Conservation (phyloP, 2,888 invertebrate species). For the Xestia c-nigrum region DNA sequence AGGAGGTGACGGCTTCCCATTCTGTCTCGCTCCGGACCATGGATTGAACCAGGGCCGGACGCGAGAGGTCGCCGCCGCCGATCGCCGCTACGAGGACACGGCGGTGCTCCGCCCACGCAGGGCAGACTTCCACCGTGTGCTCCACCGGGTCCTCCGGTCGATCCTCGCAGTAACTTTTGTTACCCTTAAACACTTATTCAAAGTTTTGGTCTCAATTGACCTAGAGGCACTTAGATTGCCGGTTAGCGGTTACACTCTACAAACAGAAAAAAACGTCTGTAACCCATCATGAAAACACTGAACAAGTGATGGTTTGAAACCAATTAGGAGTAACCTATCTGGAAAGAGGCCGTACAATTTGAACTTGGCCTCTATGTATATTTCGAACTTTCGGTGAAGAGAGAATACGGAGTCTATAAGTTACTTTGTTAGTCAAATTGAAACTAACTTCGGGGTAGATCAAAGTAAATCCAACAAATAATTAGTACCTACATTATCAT, state of each 20-base stretch:
- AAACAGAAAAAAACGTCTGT: neutral
- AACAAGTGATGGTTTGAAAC: neutral
- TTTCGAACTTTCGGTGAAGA: neutral
- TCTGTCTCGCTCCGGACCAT: too few relatives aligned
- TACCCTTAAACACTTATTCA: neutral
- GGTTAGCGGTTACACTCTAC: neutral
- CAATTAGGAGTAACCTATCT: neutral
- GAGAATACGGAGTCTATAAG: neutral
- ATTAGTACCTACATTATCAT: slow-evolving; percentile 34
- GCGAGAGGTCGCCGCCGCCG: too few relatives aligned
- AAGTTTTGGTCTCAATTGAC: neutral
- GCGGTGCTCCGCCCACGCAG: too few relatives aligned
- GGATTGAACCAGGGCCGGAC: too few relatives aligned
- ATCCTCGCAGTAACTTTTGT: too few relatives aligned
- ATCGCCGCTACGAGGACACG: too few relatives aligned
- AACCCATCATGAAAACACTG: neutral
- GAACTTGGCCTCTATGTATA: neutral
- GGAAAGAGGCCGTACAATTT: neutral
- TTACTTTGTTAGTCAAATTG: slow-evolving; percentile 1
- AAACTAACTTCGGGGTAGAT: slow-evolving; percentile 32
- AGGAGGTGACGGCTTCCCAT: too few relatives aligned
- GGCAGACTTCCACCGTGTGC: too few relatives aligned
- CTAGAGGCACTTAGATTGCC: neutral
- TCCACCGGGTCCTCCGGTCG: too few relatives aligned
- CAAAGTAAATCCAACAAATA: slow-evolving; percentile 44